A percentile compares a stretch with the other conserved stretches of the same genome.
Conservation (phyloP, 2,888 invertebrate genomes). For the Schrankia costaestrigalis region DNA sequence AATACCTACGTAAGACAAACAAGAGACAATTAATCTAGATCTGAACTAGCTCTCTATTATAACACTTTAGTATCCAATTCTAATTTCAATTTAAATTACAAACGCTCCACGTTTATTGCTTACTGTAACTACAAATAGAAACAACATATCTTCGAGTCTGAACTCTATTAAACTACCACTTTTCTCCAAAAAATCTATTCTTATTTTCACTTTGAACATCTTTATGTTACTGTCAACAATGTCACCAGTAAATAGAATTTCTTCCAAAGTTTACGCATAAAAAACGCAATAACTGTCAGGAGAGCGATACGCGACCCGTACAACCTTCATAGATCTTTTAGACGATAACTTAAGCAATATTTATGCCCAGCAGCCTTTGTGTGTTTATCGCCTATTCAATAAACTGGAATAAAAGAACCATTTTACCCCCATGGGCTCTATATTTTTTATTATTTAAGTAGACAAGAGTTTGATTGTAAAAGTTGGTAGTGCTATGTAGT, state of each 20-base stretch:
- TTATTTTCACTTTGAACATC: slow-evolving; percentile 35
- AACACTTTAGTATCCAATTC: no score
- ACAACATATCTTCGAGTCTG: no score
- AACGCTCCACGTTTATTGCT: no score
- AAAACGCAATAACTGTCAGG: slow-evolving; percentile 66
- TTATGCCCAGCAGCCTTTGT: slow-evolving; percentile 56
- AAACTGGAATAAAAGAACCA: slow-evolving; percentile 40
- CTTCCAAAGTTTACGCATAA: slow-evolving; percentile 56
- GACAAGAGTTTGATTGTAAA: slow-evolving; percentile 28
- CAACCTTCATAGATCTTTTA: slow-evolving; percentile 50
- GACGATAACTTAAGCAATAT: slow-evolving; percentile 58
- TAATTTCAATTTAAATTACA: no score
- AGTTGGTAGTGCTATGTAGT: slow-evolving; percentile 27
- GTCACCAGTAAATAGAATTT: slow-evolving; percentile 60
- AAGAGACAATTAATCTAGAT: no score
- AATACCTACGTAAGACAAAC: no score
- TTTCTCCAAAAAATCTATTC: no score
- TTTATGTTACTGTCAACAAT: slow-evolving; percentile 52
- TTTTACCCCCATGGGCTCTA: slow-evolving; percentile 13
- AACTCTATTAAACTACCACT: no score
- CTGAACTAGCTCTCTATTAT: no score
- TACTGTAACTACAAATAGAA: no score
- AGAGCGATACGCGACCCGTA: slow-evolving; percentile 50
- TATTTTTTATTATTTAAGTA: slow-evolving; percentile 7
- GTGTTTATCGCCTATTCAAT: slow-evolving; percentile 57